Evolutionary conservation across 2,797 vertebrate species (phyloP).

Genomic region (Siniperca undulata): DNA sequence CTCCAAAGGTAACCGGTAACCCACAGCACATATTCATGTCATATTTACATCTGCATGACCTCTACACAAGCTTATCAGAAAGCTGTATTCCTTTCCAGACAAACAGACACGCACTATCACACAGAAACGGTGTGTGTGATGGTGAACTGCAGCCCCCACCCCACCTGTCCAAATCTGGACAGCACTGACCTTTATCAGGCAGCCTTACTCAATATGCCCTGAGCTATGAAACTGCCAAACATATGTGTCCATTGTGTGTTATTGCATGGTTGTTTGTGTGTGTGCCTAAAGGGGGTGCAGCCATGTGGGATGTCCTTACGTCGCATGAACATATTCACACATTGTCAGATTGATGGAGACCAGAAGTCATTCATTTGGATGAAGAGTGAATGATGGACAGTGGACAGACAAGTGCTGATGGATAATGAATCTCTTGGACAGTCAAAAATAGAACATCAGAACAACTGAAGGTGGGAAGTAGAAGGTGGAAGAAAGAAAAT

Average conservation of each 20-base stretch:
- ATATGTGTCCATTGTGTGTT: conserved; percentile 48
- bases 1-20: conserved; percentile 37
- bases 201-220: conserved; percentile 71
- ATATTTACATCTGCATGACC: conserved; percentile 70
- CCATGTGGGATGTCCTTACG: conserved; percentile 12
- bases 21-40: conserved; percentile 61
- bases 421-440: conserved; percentile 7
- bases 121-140: conserved; percentile 31
- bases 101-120: conserved; percentile 53
- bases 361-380: conserved; percentile 26
- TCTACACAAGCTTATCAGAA: conserved; percentile 66
- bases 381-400: conserved; percentile 30
- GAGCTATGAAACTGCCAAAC: conserved; percentile 63
- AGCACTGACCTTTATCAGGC: conserved; percentile 76
- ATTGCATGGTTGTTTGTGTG: conserved; percentile 31
- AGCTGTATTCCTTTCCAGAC: conserved; percentile 46
- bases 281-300: conserved; percentile 15
- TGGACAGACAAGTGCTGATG: conserved; percentile 14
- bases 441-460: conserved; percentile 9
- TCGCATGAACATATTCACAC: conserved; percentile 16
- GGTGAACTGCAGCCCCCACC: conserved; percentile 32
- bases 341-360: conserved; percentile 27
- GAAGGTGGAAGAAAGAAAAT: neutral
- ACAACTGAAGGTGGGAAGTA: neutral
- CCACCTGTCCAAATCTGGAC: conserved; percentile 70